A percentile compares a stretch with the other conserved stretches of the same genome.
These are phyloP conservation scores for Empis stercorea DNA, from an alignment of 2,888 invertebrate species.

Conservation along the genomic window DNA sequence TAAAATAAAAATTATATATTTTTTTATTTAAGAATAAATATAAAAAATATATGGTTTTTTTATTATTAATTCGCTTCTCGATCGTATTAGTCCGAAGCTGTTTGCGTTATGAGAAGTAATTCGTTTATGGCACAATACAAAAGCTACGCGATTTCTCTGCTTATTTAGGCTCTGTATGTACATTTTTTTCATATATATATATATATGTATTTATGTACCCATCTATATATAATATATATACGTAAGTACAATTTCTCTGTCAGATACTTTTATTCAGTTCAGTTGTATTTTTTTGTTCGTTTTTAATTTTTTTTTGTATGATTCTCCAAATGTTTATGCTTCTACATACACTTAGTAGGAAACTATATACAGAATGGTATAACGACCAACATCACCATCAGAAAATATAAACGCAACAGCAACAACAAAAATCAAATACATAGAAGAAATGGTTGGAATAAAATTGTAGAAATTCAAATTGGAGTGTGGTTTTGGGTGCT, in stretches of 20 bases:
- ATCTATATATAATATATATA: slow-evolving; percentile 12
- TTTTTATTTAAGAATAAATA: slow-evolving; percentile 1
- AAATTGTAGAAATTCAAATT: not conserved
- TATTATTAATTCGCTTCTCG: slow-evolving; percentile 15
- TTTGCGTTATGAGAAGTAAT: slow-evolving; percentile 38
- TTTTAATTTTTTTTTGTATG: slow-evolving; percentile 10
- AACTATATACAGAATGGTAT: slow-evolving; percentile 1
- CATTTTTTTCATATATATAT: slow-evolving; percentile 10
- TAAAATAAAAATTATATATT: not conserved
- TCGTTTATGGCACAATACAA: slow-evolving; percentile 38
- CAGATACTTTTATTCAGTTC: not conserved
- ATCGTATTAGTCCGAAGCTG: slow-evolving; percentile 32
- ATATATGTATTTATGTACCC: slow-evolving; percentile 6
- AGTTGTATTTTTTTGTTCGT: slow-evolving; percentile 2
- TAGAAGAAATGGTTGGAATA: slow-evolving; percentile 4
- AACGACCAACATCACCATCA: slow-evolving; percentile 5
- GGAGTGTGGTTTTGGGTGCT: slow-evolving; percentile 1
- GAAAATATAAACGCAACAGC: slow-evolving; percentile 8
- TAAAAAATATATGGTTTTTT: slow-evolving; percentile 10
- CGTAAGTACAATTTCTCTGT: slow-evolving; percentile 7
- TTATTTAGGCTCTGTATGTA: slow-evolving; percentile 7
- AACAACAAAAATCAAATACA: slow-evolving; percentile 1
- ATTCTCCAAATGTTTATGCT: slow-evolving; percentile 12
- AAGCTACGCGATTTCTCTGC: slow-evolving; percentile 28
- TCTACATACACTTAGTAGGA: slow-evolving; percentile 6